Evolutionary conservation across 2,888 invertebrate genomes (phyloP).

Genomic region (Diarsia rubi): DNA sequence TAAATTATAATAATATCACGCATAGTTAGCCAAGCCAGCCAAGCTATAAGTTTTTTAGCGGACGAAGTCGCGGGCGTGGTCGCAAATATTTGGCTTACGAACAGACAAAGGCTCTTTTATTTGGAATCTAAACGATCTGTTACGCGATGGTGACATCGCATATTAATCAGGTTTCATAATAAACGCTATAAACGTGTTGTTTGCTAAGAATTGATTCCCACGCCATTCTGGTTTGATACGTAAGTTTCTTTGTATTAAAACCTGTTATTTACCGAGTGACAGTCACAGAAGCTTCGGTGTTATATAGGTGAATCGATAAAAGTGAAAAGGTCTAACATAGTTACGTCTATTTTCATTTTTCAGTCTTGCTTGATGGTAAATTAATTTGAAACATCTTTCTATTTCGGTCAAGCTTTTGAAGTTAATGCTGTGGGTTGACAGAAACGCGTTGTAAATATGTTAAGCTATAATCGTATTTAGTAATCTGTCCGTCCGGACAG

Average conservation of each 20-base stretch:
- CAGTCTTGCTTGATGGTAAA: slow-evolving; percentile 3
- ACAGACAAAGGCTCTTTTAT: slow-evolving; percentile 14
- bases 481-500: slow-evolving; percentile 12
- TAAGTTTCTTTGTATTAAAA: slow-evolving; percentile 39
- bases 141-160: slow-evolving; percentile 42
- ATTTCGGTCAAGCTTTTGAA: slow-evolving; percentile 17
- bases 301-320: slow-evolving; percentile 18
- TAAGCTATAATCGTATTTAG: neutral
- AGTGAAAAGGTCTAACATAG: neutral
- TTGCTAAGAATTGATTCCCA: slow-evolving; percentile 55
- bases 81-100: neutral
- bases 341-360: slow-evolving; percentile 17
- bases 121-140: slow-evolving; percentile 38
- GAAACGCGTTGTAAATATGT: slow-evolving; percentile 10
- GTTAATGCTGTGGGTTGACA: slow-evolving; percentile 6
- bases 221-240: slow-evolving; percentile 47
- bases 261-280: slow-evolving; percentile 18
- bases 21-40: too few relatives aligned
- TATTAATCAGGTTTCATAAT: slow-evolving; percentile 59
- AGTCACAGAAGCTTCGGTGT: slow-evolving; percentile 2
- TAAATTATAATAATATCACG: too few relatives aligned
- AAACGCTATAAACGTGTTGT: slow-evolving; percentile 34
- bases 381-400: slow-evolving; percentile 20
- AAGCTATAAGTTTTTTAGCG: too few relatives aligned
- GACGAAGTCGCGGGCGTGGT: too few relatives aligned